Percentiles rank a stretch among this genome's conserved stretches.
Conservation (phyloP, 2,888 invertebrate species). For the Helicoverpa assulta region DNA sequence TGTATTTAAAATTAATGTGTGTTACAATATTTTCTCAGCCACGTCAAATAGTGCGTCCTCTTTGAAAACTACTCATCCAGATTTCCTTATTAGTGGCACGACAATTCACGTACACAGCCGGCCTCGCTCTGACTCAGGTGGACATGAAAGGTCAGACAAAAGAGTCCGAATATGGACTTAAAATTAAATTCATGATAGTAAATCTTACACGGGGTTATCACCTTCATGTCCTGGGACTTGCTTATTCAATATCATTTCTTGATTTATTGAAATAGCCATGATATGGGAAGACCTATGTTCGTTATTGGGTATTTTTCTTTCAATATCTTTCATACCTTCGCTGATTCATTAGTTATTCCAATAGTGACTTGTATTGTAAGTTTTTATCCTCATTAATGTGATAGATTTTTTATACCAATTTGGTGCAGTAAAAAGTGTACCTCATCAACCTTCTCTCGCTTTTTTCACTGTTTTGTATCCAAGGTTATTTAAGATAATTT, state of each 20-base stretch:
- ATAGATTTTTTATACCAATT: neutral
- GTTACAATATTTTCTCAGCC: constrained; percentile 6
- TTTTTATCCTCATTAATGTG: neutral
- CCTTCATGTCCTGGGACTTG: constrained; percentile 57
- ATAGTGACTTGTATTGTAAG: neutral
- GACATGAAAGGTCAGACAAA: constrained; percentile 77
- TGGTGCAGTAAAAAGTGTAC: constrained; percentile 11
- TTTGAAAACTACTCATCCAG: constrained; percentile 32
- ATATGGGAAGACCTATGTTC: neutral
- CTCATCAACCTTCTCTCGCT: constrained; percentile 3
- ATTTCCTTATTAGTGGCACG: constrained; percentile 46
- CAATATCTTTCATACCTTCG: neutral
- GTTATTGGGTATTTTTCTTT: neutral
- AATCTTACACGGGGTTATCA: constrained; percentile 62
- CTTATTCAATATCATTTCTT: constrained; percentile 32
- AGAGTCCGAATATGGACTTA: constrained; percentile 73
- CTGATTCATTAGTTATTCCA: neutral
- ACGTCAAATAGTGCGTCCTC: neutral
- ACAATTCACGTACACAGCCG: constrained; percentile 29
- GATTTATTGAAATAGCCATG: constrained; percentile 13
- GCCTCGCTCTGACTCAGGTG: constrained; percentile 68
- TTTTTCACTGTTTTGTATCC: neutral
- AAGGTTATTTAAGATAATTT: neutral
- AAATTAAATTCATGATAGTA: constrained; percentile 57
- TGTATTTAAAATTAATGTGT: constrained; percentile 1